Base-by-base conservation (phyloP, 2,888 invertebrate genomes). In the Nasonovia ribisnigri region DNA sequence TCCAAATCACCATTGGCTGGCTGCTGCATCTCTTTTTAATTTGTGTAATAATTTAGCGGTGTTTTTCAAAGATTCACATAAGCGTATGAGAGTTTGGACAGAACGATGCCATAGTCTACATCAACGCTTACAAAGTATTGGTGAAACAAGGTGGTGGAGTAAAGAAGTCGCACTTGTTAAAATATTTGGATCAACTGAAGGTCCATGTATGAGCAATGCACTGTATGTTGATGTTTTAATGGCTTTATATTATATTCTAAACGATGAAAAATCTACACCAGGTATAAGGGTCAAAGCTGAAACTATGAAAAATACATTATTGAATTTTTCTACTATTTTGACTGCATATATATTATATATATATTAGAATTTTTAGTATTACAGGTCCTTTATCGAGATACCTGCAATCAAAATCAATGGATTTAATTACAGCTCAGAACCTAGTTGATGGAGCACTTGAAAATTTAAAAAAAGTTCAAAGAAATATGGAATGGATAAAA, bases 21-120 rank as follows among this genome's bases (percentile, higher is more conserved):
- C n/a, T n/a, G n/a, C 94, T n/a, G 93, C 92, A 42, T 88, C 88
- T 91, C 92, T 94, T 60, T 94, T 95, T 51, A 54, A 54, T 48
- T 60, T 94, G 6, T 57, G 54, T 43, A 88, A 54, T 57, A 88
- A 42, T 43, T 57, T 57, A 88, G 92, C 92, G 8, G 48, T 87
- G 42, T 92, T 92, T 86, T 48, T 93, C 20, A 36, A 84, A 84
- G 88, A 94, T 46, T 94, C 94, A 54, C 94, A 89, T 84, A 84
- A 94, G 86, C 88, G 94, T 51, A 94, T 94, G 94, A 36, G 42
- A 84, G 42, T 84, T 84, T 84, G 84, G 84, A 84, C 42, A 87
- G 46, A 87, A 86, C 87, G 48, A 87, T 87, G 48, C 87, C 48
- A 87, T 87, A 87, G n/a, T 51, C 29, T 87, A 51, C 4, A 87